phyloP scores from a whole-genome alignment of 2,113 vertebrate species.

The Gopherus evgoodei region DNA sequence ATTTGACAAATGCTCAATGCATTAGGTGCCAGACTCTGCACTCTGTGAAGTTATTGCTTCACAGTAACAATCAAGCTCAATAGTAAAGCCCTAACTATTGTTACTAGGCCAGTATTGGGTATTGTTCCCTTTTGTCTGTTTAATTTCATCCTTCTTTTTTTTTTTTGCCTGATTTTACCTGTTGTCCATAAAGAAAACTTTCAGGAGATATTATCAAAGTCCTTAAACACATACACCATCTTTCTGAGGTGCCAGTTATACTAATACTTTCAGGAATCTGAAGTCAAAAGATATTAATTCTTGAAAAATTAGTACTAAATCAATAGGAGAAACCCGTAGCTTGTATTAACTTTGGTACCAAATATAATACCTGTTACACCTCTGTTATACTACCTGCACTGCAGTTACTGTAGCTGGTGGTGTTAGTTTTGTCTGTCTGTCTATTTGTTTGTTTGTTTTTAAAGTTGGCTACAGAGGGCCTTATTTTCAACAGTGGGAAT shows the following conservation, averaged over 20 bases:
- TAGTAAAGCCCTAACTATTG: not conserved
- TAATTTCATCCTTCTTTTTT: not conserved
- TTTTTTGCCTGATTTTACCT: not conserved
- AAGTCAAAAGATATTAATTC: not conserved
- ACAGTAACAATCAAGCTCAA: not conserved
- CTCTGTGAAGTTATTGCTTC: not conserved
- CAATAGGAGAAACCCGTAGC: not conserved
- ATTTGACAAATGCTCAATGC: not conserved
- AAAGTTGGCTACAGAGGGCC: not conserved
- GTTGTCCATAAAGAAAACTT: accelerated
- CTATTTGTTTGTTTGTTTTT: not conserved
- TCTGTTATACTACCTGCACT: not conserved
- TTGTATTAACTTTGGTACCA: not conserved
- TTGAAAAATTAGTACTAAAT: not conserved
- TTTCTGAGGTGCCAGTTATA: not conserved
- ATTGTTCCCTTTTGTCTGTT: not conserved
- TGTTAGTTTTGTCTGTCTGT: not conserved
- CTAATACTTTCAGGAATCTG: not conserved
- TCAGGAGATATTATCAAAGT: not conserved
- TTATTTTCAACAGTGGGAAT: not conserved
- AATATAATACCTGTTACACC: not conserved
- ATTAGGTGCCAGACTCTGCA: not conserved
- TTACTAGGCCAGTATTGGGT: not conserved
- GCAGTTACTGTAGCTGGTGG: not conserved
- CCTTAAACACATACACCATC: not conserved